These are phyloP conservation scores for Symphodus melops DNA, from an alignment of 2,113 vertebrate species.

Conservation along the genomic window DNA sequence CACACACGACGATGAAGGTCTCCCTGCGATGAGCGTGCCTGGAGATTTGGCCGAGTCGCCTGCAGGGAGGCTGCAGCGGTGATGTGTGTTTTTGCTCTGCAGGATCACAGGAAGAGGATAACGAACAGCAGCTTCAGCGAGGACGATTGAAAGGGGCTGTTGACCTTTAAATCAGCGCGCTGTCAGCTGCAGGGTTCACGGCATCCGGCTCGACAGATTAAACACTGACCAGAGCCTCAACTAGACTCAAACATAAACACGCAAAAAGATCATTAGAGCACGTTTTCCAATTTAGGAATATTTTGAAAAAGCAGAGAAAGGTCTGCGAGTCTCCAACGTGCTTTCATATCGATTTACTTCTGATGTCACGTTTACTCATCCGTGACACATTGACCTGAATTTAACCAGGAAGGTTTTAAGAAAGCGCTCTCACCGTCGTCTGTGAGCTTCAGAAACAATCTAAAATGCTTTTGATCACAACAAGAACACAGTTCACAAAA, in stretches of 20 bases:
- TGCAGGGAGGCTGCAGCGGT: background rate
- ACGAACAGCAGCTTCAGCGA: constrained; percentile 1
- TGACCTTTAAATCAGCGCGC: constrained; percentile 25
- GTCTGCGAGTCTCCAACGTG: background rate
- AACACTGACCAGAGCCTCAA: constrained; percentile 18
- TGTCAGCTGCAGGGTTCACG: constrained; percentile 13
- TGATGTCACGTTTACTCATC: background rate
- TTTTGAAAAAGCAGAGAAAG: background rate
- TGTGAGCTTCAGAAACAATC: background rate
- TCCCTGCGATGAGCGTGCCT: background rate
- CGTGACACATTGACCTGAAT: background rate
- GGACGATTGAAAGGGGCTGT: constrained; percentile 5
- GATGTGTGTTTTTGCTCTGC: background rate
- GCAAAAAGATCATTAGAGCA: background rate
- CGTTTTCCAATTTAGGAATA: background rate
- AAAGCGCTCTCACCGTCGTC: background rate
- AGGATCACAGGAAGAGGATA: background rate
- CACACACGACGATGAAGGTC: background rate
- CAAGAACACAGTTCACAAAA: no score
- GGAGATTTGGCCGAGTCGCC: background rate
- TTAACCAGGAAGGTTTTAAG: background rate
- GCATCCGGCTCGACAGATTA: background rate
- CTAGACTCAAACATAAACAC: constrained; percentile 4
- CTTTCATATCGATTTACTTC: background rate
- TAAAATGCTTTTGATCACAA: no score